Conservation (phyloP, 2,888 invertebrate species). For the Hemithea aestivaria region DNA sequence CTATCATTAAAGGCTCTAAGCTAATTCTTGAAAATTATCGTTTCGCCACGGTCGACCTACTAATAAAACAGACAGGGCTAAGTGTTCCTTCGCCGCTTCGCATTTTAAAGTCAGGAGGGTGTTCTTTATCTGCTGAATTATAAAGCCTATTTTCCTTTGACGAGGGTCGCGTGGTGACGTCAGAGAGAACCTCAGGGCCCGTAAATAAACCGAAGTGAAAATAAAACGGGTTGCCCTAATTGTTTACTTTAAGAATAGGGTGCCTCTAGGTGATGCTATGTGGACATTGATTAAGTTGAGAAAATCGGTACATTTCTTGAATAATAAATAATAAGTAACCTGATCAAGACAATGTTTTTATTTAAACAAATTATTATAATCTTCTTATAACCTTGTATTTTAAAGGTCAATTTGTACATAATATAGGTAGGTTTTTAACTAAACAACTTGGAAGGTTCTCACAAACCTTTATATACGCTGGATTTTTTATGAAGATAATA, state of each 20-base stretch:
- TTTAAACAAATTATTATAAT: too few relatives aligned
- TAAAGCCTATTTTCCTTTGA: constrained; percentile 26
- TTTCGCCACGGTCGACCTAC: constrained; percentile 13
- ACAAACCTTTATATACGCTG: too few relatives aligned
- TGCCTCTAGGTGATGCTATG: constrained; percentile 25
- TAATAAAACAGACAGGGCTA: constrained; percentile 12
- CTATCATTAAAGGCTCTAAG: not conserved
- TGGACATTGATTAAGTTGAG: constrained; percentile 7
- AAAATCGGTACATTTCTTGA: not conserved
- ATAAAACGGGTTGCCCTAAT: constrained; percentile 47
- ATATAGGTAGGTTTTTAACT: too few relatives aligned
- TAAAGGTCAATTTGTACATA: too few relatives aligned
- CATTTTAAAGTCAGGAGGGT: constrained; percentile 1
- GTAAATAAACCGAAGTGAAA: constrained; percentile 43
- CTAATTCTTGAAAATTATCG: constrained; percentile 14
- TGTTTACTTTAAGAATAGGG: constrained; percentile 41
- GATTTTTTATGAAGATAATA: too few relatives aligned
- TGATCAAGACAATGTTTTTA: too few relatives aligned
- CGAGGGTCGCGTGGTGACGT: constrained; percentile 28
- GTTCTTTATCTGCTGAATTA: constrained; percentile 12
- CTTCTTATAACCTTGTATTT: too few relatives aligned
- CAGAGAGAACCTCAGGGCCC: constrained; percentile 32
- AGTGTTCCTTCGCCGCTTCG: constrained; percentile 12
- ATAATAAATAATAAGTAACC: not conserved
- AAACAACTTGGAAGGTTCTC: too few relatives aligned